Evolutionary conservation across 2,797 vertebrate species (phyloP), one percentile per base, ranked within the genome.

Genomic region (Yasuhikotakia modesta): DNA sequence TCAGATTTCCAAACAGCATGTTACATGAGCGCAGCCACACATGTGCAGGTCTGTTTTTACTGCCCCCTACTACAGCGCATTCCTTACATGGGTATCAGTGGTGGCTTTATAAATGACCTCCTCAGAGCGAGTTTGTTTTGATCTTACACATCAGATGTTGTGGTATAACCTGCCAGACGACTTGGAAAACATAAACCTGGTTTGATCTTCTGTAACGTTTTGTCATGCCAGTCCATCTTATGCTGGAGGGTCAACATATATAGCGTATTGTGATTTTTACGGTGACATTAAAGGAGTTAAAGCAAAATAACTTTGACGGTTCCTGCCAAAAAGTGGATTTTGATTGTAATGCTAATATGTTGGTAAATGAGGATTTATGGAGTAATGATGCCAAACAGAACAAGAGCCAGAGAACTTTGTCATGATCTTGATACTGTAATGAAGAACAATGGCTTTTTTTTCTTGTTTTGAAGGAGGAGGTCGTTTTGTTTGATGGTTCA

Each of bases 1-100:
- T 81, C 45, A 14, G 53, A 61, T 81, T 70, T 45, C 45, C 46
- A 64, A 72, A 71, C 68, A 60, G 67, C 46, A 30, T 77, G 74
- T 81, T 72, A 76, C 50, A 76, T 71, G 68, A 76, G 39, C 22
- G 58, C 48, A 48, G 57, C 46, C 52, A 13, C 52, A 16, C 68
- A 72, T 71, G 32, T 27, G 30, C 21, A 39, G 11, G 39, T 46
- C 35, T 61, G 65, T 70, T 65, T 75, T 58, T 70, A 76, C 57
- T 5, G 19, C 64, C 60, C 48, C 19, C 45, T 61, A 35, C 55
- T 69, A 69, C 43, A 48, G 27, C 21, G 53, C 53, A 16, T 55
- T 74, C 55, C 55, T 61, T 70, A 69, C 14, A 76, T 69, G 65
- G 66, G n/a, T 68, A 46, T 68, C n/a, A 55, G 17, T 8, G n/a